Base-by-base conservation (phyloP, 1,140 invertebrate genomes). In the Phymorhynchus buccinoides region DNA sequence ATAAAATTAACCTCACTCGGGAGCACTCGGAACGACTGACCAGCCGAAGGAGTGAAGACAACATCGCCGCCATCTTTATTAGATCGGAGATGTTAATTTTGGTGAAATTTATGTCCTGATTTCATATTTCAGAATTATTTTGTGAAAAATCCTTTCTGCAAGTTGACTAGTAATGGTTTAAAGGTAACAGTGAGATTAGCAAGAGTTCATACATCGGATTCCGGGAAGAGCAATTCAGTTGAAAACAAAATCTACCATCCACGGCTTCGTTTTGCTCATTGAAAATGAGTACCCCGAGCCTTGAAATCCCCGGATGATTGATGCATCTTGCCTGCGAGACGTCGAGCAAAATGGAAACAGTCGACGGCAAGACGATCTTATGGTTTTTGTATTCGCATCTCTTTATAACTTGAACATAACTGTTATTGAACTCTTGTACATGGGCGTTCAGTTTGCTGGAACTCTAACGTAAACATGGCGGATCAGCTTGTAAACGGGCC, bases 401-500 rank as follows among this genome's bases (percentile, higher is more conserved):
- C 56, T 62, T 62, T 27, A 62, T 27, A 62, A 62, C 56, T 27
- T 62, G 56, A 62, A 27, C 56, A 6, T 62, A 14, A 62, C 22
- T 27, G 48, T 52, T 52, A 18, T 62, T 62, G 56, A 62, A 62
- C 56, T 62, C 4, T 62, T 62, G 56, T 27, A 27, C 22, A 62
- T 62, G 22, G 22, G 12, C 22, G 56, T 9, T 27, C 22, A 27
- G 56, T 62, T 62, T 22, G 56, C 56, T 62, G 14, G 56, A 62
- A 62, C 85, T 88, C 85, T 82, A 87, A 86, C 84, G 83, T 86
- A 88, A 92, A 92, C 92, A 92, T 93, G 93, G 92, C 97, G 94
- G 97, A 98, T 96, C 97, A 97, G 95, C 95, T 97, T 87, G 96
- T 97, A 93, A 97, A 98, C 95, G 97, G 97, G 92, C 97, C 97